Conservation (phyloP, 2,113 vertebrate genomes). For the Gila orcuttii region DNA sequence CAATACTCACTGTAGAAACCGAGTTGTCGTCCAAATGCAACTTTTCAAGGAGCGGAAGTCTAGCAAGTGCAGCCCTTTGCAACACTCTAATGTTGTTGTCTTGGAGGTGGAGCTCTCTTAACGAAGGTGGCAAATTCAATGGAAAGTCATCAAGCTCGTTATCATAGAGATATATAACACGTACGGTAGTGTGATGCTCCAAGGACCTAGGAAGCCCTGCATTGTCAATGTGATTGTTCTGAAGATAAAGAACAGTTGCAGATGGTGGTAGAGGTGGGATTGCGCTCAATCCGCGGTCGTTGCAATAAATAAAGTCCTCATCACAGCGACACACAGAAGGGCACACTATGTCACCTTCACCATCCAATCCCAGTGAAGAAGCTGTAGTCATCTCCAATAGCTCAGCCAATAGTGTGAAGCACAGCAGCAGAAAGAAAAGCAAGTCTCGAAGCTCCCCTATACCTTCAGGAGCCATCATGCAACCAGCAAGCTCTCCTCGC, state of each 20-base stretch:
- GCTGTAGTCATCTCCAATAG: conserved; percentile 75
- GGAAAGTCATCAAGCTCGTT: conserved; percentile 92
- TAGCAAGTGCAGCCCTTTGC: conserved; percentile 81
- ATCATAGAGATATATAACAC: conserved; percentile 92
- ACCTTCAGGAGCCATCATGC: conserved; percentile 75
- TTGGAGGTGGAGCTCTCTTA: conserved; percentile 92
- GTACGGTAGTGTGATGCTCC: conserved; percentile 77
- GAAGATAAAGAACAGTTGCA: conserved; percentile 91
- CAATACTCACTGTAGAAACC: conserved; percentile 92
- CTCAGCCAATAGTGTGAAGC: conserved; percentile 79
- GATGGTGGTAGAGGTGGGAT: conserved; percentile 85
- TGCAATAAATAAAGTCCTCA: conserved; percentile 93
- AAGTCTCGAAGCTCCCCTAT: conserved; percentile 78
- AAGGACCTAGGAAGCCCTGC: conserved; percentile 86
- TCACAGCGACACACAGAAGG: conserved; percentile 90
- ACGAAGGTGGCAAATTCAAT: conserved; percentile 81
- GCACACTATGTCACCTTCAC: conserved; percentile 74
- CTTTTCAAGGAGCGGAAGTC: conserved; percentile 89
- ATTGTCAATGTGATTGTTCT: conserved; percentile 94
- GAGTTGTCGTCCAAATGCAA: conserved; percentile 95
- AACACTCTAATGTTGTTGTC: conserved; percentile 92
- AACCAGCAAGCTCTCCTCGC: conserved; percentile 36
- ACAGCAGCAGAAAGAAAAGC: conserved; percentile 81
- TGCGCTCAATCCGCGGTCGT: conserved; percentile 89
- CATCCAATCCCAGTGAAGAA: conserved; percentile 68